Evolutionary conservation across 2,113 vertebrate genomes (phyloP), one percentile per base, ranked within the genome.

Genomic region (Solea senegalensis): DNA sequence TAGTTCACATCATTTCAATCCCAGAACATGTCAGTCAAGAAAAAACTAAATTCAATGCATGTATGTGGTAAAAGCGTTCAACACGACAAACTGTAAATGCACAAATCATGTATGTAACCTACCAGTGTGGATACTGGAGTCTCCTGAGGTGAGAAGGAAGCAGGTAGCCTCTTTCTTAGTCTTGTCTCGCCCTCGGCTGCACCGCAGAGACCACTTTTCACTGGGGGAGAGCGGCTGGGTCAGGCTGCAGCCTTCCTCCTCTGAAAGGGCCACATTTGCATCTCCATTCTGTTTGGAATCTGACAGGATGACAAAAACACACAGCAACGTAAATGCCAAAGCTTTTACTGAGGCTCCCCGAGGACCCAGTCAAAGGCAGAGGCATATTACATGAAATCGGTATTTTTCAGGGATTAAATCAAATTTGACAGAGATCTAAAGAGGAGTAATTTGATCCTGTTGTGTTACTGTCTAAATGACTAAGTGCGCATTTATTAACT

Each of bases 211-310:
- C 86, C 94, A 88, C 74, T 94, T 94, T 53, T 97, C 95, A 45
- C 93, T 95, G 0, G 92, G 94, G 82, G 96, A 96, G 86, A 96
- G 92, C 0, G 96, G 95, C 91, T 95, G 95, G 62, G 93, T 95
- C 80, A 95, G 88, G 49, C 92, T 94, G 56, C 90, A 92, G 69
- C 90, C 90, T 80, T 98, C 97, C 84, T 98, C 97, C 0, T 96
- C 95, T 0, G 96, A 95, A 88, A 96, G 92, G 85, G 95, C 94
- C 43, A 92, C 94, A 0, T 92, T 97, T 84, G 97, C 97, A 51
- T 98, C 97, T 0, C 97, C 98, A 0, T 99, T 99, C 93, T 97
- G 97, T 89, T 98, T 98, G 44, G 96, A 97, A 89, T 96, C 97
- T 99, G 88, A 81, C 45, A 75, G 59, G 43, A 69, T 46, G 66